These are phyloP conservation scores for Melanotaenia maccullochi DNA, from an alignment of 2,797 vertebrate genomes.

Conservation along the genomic window DNA sequence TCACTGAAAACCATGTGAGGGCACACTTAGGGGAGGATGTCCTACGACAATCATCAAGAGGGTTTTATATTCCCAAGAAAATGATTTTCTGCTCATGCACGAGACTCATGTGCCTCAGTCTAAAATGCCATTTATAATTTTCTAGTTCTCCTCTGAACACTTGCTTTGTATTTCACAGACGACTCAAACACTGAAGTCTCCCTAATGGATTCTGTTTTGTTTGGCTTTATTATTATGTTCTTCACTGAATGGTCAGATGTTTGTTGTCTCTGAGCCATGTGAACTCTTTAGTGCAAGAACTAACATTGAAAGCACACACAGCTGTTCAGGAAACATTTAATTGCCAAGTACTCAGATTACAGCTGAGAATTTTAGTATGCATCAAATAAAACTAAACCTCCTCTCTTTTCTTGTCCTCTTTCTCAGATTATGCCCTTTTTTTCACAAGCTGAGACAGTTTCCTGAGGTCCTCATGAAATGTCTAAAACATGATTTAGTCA, in stretches of 20 bases:
- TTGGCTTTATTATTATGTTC: background rate
- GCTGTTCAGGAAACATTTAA: constrained; percentile 13
- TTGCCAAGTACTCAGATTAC: constrained; percentile 2
- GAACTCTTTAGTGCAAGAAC: background rate
- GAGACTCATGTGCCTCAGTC: background rate
- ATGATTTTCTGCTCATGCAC: background rate
- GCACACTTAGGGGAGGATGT: background rate
- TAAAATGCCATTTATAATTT: background rate
- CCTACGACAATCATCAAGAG: background rate
- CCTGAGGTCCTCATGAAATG: background rate
- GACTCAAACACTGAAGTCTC: background rate
- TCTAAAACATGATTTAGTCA: background rate
- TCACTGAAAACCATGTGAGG: background rate
- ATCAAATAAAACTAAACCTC: background rate
- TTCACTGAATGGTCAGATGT: background rate
- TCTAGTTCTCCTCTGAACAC: background rate
- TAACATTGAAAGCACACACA: constrained; percentile 9
- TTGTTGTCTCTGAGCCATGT: background rate
- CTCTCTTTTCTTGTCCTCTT: background rate
- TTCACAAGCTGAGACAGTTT: background rate
- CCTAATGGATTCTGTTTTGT: background rate
- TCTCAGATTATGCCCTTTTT: background rate
- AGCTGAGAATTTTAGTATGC: background rate
- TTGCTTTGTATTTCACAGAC: background rate
- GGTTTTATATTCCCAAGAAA: background rate